Evolutionary conservation across 2,113 vertebrate species (phyloP).

Genomic region (Tetrao urogallus): DNA sequence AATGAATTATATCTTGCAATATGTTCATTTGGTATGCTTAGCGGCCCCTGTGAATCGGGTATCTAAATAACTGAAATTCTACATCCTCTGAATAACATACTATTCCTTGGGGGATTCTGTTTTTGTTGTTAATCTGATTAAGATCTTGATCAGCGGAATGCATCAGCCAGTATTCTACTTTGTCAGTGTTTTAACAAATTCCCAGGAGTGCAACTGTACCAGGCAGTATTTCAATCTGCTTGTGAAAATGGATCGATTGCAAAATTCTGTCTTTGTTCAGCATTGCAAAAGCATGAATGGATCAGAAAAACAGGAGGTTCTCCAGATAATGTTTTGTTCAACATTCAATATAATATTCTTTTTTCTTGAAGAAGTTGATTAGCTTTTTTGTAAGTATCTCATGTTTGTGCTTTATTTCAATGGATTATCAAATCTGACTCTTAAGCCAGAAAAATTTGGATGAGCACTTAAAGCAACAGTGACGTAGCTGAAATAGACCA

Average conservation of each 20-base stretch:
- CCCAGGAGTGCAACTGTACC: background rate
- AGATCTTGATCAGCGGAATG: background rate
- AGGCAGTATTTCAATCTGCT: background rate
- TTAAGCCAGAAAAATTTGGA: background rate
- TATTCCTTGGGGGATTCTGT: background rate
- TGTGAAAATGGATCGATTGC: background rate
- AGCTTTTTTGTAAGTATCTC: background rate
- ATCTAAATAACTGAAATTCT: background rate
- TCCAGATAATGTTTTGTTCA: background rate
- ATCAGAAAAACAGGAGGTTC: background rate
- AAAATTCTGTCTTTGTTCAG: slow-evolving; percentile 18
- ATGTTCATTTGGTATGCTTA: background rate
- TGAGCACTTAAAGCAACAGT: background rate
- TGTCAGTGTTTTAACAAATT: background rate
- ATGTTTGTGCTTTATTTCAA: background rate
- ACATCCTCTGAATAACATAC: background rate
- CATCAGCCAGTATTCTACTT: background rate
- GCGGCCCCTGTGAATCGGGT: background rate
- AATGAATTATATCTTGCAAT: background rate
- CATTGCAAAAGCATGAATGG: slow-evolving; percentile 19
- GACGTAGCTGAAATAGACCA: background rate
- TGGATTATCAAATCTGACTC: background rate
- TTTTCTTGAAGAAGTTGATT: background rate
- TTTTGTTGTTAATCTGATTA: slow-evolving; percentile 17
- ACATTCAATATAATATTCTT: background rate